Evolutionary conservation across 2,888 invertebrate species (phyloP), one percentile per base, ranked within the genome.

Genomic region (Tanytarsus gracilentus): DNA sequence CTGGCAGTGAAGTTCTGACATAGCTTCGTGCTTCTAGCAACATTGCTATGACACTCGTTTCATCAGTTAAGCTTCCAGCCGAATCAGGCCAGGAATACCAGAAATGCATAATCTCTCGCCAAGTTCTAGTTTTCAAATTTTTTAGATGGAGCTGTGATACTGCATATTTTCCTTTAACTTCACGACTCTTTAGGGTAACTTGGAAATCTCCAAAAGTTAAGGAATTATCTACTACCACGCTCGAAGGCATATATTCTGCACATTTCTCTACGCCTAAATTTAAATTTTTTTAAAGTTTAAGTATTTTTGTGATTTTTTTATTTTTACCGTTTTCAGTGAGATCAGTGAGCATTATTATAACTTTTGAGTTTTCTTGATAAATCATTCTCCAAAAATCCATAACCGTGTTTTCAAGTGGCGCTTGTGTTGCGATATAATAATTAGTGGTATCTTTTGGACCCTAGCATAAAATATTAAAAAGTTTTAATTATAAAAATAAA

Each of bases 311-410:
- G n/a, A n/a, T n/a, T n/a, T n/a, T n/a, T n/a, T n/a, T n/a, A n/a
- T n/a, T n/a, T n/a, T n/a, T n/a, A n/a, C 92, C 93, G 66, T 89
- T 88, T 75, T 94, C 94, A 68, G 85, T 85, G 62, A 93, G 82
- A 73, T 90, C 89, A 0, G 93, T 94, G 29, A 94, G 78, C 90
- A 94, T 94, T 63, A 95, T 81, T 64, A 96, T 81, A 39, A 92
- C 86, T 66, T 89, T 82, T 11, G 84, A 82, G 72, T 94, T 90
- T 71, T 95, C 93, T 69, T 95, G 93, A 95, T 95, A 95, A 55
- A 94, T 81, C 95, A 96, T 94, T 44, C 90, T 80, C 95, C 95
- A 96, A 72, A 95, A 94, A 74, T 96, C 95, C 27, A 78, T 77
- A 1, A 91, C 84, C 0, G 94, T 95, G 64, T 83, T 82, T 61